phyloP scores from a whole-genome alignment of 2,888 invertebrate genomes.

The Netelia fuscicornis region DNA sequence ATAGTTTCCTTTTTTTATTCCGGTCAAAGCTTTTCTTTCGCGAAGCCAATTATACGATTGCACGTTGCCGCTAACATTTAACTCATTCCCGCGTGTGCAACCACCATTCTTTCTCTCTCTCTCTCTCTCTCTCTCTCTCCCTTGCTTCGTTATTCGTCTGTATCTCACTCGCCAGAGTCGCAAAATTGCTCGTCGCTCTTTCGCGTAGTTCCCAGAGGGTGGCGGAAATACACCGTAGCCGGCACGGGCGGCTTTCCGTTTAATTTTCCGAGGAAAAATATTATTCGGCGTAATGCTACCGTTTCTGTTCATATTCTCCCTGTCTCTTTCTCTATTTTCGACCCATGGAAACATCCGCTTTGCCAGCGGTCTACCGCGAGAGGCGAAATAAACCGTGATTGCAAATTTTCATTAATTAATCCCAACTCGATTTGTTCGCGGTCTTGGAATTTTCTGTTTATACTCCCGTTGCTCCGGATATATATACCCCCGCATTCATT shows the following conservation, averaged over 20 bases:
- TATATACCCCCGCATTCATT: slow-evolving; percentile 28
- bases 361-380: background rate
- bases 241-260: slow-evolving; percentile 53
- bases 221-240: slow-evolving; percentile 13
- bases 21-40: slow-evolving; percentile 47
- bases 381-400: slow-evolving; percentile 36
- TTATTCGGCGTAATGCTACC: slow-evolving; percentile 52
- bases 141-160: slow-evolving; percentile 51
- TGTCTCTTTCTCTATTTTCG: slow-evolving; percentile 17
- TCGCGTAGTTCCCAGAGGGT: slow-evolving; percentile 21
- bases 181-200: slow-evolving; percentile 57
- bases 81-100: slow-evolving; percentile 43
- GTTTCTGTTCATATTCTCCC: slow-evolving; percentile 8
- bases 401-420: slow-evolving; percentile 61
- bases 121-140: background rate
- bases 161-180: slow-evolving; percentile 68
- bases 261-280: slow-evolving; percentile 64
- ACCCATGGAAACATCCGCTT: background rate
- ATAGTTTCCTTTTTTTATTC: background rate
- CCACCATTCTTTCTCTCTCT: slow-evolving; percentile 21
- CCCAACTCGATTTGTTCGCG: slow-evolving; percentile 36
- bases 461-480: slow-evolving; percentile 43
- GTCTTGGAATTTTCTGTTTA: slow-evolving; percentile 35
- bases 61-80: slow-evolving; percentile 48
- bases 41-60: slow-evolving; percentile 62